Base-by-base conservation (phyloP, 2,888 invertebrate genomes). In the Lydus trimaculatus region DNA sequence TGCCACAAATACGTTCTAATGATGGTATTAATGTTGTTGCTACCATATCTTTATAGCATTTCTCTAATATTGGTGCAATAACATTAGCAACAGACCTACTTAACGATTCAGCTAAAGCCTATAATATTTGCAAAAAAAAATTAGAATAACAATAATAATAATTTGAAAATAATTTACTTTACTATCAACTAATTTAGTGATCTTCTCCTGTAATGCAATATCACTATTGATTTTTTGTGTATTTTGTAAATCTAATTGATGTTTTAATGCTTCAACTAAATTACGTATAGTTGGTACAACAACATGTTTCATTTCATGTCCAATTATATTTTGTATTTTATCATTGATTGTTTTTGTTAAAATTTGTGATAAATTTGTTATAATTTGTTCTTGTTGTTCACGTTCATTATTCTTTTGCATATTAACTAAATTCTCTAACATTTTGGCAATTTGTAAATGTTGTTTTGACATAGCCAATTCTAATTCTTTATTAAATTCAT, bases 1-100 rank as follows among this genome's bases (percentile, higher is more conserved):
- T 91, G 79, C 92, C 91, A 77, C 94, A 94, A 65, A 94, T 91
- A 82, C 92, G 92, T 84, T 98, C 97, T 88, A 96, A 94, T 36
- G 92, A 90, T 3, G 98, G 97, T 79, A 97, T 87, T 59, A 96
- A 87, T 73, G 91, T 89, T 73, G 90, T 91, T 58, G 90, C 88
- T 81, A 97, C 91, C 31, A 93, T 90, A 65, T 94, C 92, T 73
- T 92, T 91, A 83, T 96, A 94, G 15, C 92, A 90, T 17, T 90
- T 88, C 76, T 94, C 92, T 64, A 96, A 89, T 72, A 91, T 90
- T 3, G 91, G 90, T 76, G 93, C 91, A 15, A 96, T 89, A 0
- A 92, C 90, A 75, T 88, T 87, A 5, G 91, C 88, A 33, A 94
- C 89, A 0, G 92, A 89, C 52, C 89, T 84, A 70, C 93, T 90